Percentiles rank a stretch among this genome's conserved stretches.
phyloP scores from a whole-genome alignment of 2,888 invertebrate species.

The Phlogophora meticulosa region DNA sequence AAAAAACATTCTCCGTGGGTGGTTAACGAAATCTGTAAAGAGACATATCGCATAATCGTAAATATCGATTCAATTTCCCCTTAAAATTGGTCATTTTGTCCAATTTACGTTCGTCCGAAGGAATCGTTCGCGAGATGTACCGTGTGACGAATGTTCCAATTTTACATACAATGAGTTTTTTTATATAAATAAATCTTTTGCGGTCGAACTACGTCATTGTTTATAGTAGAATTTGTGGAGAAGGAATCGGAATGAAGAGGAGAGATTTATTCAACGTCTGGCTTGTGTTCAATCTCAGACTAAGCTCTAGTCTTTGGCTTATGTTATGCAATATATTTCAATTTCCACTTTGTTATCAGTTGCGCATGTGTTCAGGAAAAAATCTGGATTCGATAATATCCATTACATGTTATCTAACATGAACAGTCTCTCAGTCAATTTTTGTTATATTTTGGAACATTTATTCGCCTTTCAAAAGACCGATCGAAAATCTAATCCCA shows the following conservation, averaged over 20 bases:
- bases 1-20: conserved; percentile 73
- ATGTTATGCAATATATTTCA: conserved; percentile 45
- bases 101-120: conserved; percentile 57
- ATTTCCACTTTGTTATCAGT: conserved; percentile 30
- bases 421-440: too few relatives aligned
- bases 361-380: conserved; percentile 15
- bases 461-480: background rate
- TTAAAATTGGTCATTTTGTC: conserved; percentile 63
- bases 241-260: conserved; percentile 39
- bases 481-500: background rate
- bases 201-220: conserved; percentile 56
- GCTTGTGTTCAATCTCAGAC: conserved; percentile 40
- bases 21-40: conserved; percentile 65
- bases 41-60: conserved; percentile 60
- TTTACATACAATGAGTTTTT: conserved; percentile 65
- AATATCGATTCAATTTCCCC: conserved; percentile 60
- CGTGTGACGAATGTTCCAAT: conserved; percentile 58
- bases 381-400: conserved; percentile 20
- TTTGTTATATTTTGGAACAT: too few relatives aligned
- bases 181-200: conserved; percentile 53
- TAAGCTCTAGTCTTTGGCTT: conserved; percentile 23
- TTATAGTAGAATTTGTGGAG: conserved; percentile 45
- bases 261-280: conserved; percentile 46
- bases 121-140: conserved; percentile 26
- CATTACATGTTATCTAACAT: conserved; percentile 7